Conservation (phyloP, 2,797 vertebrate genomes). For the Bothrops alternatus region DNA sequence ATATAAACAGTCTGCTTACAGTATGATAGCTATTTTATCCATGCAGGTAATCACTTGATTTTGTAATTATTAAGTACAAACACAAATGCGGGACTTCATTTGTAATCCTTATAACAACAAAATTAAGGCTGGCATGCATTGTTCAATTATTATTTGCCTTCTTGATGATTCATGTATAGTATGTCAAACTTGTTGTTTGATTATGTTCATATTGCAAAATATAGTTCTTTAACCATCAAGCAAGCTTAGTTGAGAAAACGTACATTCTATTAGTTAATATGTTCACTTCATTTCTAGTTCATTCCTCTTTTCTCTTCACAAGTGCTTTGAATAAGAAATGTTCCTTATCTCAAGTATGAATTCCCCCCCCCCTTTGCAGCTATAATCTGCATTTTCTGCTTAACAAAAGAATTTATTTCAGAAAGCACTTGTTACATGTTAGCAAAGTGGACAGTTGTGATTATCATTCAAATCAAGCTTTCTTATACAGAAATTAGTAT, state of each 20-base stretch:
- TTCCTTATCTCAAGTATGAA: conserved; percentile 51
- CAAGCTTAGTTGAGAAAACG: not conserved
- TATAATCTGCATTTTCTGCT: conserved; percentile 41
- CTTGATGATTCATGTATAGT: not conserved
- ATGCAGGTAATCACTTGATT: not conserved
- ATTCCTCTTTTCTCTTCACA: conserved; percentile 14
- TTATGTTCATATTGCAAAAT: not conserved
- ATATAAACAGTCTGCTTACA: not conserved
- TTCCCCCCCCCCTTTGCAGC: conserved; percentile 16
- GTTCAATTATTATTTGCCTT: not conserved
- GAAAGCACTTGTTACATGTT: conserved; percentile 52
- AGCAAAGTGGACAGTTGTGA: conserved; percentile 45
- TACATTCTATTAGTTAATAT: not conserved
- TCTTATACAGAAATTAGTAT: conserved; percentile 31
- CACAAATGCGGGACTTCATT: not conserved
- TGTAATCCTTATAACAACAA: not conserved
- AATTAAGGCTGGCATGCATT: not conserved
- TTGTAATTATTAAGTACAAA: not conserved
- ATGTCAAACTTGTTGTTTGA: not conserved
- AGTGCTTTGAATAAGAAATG: conserved; percentile 43
- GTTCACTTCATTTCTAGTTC: conserved; percentile 21
- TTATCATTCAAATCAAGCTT: conserved; percentile 52
- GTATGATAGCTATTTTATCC: not conserved
- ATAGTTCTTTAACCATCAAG: not conserved
- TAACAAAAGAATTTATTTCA: conserved; percentile 58